Evolutionary conservation across 2,113 vertebrate genomes (phyloP).

Genomic region (Collichthys lucidus): DNA sequence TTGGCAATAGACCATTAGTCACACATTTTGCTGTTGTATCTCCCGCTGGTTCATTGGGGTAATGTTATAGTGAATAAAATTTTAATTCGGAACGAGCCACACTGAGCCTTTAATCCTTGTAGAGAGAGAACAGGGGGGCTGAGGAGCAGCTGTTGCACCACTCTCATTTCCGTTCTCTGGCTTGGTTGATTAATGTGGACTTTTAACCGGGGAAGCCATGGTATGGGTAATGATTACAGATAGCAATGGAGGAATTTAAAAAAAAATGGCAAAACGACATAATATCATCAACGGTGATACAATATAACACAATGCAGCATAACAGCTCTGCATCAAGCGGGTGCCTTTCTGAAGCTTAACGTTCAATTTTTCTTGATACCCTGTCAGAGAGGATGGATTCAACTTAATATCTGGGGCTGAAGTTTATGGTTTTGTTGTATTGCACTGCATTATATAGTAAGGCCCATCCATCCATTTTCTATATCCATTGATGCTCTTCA

Average conservation of each 20-base stretch:
- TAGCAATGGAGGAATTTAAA: background rate
- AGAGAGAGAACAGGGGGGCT: conserved; percentile 14
- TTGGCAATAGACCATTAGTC: conserved; percentile 39
- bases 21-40: conserved; percentile 42
- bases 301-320: background rate
- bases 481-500: background rate
- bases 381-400: conserved; percentile 26
- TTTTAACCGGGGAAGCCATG: conserved; percentile 18
- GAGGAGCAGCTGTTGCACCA: conserved; percentile 21
- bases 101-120: conserved; percentile 54
- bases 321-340: conserved; percentile 5
- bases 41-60: conserved; percentile 33
- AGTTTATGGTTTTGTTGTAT: conserved; percentile 4
- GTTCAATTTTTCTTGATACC: conserved; percentile 1
- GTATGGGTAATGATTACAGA: conserved; percentile 21
- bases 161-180: conserved; percentile 6
- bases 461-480: conserved; percentile 13
- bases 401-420: conserved; percentile 3
- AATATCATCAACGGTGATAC: background rate
- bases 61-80: conserved; percentile 54
- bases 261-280: background rate
- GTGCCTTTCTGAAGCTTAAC: conserved; percentile 16
- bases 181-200: conserved; percentile 36
- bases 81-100: conserved; percentile 52
- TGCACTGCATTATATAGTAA: conserved; percentile 1